Conservation (phyloP, 2,888 invertebrate genomes). For the Ectemnius lituratus region DNA sequence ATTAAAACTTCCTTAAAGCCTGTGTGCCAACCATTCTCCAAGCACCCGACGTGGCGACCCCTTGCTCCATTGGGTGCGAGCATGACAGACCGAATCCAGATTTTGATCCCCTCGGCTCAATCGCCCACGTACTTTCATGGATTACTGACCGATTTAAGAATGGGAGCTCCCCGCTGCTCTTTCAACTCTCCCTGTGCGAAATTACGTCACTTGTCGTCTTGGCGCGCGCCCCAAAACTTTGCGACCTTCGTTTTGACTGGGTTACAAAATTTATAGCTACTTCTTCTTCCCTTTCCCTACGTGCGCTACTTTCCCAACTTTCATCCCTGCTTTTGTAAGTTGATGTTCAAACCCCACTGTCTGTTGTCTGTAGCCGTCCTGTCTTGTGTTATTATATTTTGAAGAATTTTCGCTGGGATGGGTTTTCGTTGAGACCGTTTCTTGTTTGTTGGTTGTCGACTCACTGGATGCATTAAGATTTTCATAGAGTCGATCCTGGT, state of each 20-base stretch:
- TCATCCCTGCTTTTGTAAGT: too few species aligned
- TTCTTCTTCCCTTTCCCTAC: slow-evolving; percentile 5
- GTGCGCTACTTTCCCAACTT: not conserved
- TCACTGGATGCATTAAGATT: too few species aligned
- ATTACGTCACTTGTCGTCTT: too few species aligned
- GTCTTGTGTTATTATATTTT: too few species aligned
- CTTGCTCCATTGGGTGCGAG: not conserved
- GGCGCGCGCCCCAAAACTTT: too few species aligned
- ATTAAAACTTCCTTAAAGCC: slow-evolving; percentile 61
- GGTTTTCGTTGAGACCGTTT: too few species aligned
- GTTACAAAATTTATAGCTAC: slow-evolving; percentile 20
- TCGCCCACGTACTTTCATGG: slow-evolving; percentile 37
- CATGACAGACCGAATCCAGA: slow-evolving; percentile 26
- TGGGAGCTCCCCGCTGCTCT: not conserved
- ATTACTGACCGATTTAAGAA: slow-evolving; percentile 43
- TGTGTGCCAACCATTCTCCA: slow-evolving; percentile 22
- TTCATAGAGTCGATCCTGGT: too few species aligned
- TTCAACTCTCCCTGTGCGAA: not conserved
- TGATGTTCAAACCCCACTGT: too few species aligned
- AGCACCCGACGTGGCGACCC: slow-evolving; percentile 16
- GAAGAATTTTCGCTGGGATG: too few species aligned
- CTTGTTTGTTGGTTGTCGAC: too few species aligned
- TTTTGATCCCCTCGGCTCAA: slow-evolving; percentile 36
- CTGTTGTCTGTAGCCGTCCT: too few species aligned
- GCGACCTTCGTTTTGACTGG: not conserved